phyloP scores from a whole-genome alignment of 2,888 invertebrate genomes.

The Acanthosoma haemorrhoidale region DNA sequence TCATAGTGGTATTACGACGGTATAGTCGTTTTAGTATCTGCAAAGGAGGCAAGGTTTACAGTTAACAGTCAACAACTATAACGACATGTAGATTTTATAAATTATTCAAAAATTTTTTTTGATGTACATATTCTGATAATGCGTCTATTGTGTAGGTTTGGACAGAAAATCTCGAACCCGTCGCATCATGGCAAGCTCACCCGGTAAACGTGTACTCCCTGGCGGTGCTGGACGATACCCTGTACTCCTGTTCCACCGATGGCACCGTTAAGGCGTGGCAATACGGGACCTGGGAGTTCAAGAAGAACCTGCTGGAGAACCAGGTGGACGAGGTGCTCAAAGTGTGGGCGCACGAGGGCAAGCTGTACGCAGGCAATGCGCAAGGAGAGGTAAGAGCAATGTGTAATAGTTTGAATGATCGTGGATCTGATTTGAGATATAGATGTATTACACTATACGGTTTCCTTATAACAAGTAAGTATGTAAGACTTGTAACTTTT shows the following conservation, averaged over 20 bases:
- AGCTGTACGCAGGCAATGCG: conserved; percentile 58
- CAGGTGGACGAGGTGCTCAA: conserved; percentile 50
- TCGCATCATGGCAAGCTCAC: conserved; percentile 53
- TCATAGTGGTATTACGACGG: too few relatives aligned
- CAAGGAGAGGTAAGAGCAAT: conserved; percentile 58
- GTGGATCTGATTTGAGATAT: too few relatives aligned
- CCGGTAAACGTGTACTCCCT: conserved; percentile 57
- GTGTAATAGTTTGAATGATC: too few relatives aligned
- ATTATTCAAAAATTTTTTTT: too few relatives aligned
- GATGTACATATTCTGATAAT: too few relatives aligned
- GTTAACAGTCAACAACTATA: too few relatives aligned
- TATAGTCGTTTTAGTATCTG: too few relatives aligned
- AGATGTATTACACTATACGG: too few relatives aligned
- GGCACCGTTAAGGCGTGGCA: conserved; percentile 58
- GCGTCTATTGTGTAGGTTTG: conserved; percentile 47
- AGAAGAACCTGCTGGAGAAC: conserved; percentile 43
- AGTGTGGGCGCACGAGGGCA: conserved; percentile 46
- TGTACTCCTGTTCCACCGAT: conserved; percentile 61
- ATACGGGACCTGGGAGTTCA: conserved; percentile 47
- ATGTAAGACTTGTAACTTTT: too few relatives aligned
- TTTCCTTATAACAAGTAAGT: too few relatives aligned
- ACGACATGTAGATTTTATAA: too few relatives aligned
- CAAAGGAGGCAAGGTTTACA: too few relatives aligned
- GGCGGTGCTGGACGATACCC: conserved; percentile 51
- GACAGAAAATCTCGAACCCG: conserved; percentile 48